phyloP scores from a whole-genome alignment of 2,888 invertebrate genomes.

The Thysanoteuthis rhombus region DNA sequence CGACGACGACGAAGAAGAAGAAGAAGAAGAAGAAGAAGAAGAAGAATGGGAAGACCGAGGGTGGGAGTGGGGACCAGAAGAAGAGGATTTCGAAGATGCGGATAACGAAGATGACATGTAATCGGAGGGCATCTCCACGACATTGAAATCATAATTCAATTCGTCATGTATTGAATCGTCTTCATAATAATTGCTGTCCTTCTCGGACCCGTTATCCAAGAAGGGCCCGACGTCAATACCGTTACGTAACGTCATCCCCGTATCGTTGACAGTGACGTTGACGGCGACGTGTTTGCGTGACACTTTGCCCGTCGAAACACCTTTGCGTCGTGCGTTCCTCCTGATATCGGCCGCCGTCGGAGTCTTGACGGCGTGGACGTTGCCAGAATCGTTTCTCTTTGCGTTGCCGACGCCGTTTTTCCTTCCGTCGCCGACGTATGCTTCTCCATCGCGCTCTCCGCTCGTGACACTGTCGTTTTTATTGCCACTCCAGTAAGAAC shows the following conservation, averaged over 20 bases:
- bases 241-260: not conserved
- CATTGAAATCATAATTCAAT: not conserved
- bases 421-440: not conserved
- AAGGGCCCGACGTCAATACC: not conserved
- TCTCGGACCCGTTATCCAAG: not conserved
- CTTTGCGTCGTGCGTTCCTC: not conserved
- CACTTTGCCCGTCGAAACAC: not conserved
- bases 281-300: not conserved
- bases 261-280: not conserved
- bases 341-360: not conserved
- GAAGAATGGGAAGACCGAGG: not conserved
- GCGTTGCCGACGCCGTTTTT: not conserved
- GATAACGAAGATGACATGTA: not conserved
- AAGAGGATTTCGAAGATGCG: not conserved
- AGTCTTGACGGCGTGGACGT: not conserved
- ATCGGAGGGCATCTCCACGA: not conserved
- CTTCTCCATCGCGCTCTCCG: too few species aligned
- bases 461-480: too few species aligned
- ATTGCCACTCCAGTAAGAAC: too few species aligned
- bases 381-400: not conserved
- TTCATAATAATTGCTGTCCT: not conserved
- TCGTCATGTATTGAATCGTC: not conserved
- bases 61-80: not conserved
- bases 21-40: slow-evolving; percentile 17
- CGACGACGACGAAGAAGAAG: slow-evolving; percentile 15